Conservation (phyloP, 1,140 invertebrate species). For the Stratiolaelaps scimitus region DNA sequence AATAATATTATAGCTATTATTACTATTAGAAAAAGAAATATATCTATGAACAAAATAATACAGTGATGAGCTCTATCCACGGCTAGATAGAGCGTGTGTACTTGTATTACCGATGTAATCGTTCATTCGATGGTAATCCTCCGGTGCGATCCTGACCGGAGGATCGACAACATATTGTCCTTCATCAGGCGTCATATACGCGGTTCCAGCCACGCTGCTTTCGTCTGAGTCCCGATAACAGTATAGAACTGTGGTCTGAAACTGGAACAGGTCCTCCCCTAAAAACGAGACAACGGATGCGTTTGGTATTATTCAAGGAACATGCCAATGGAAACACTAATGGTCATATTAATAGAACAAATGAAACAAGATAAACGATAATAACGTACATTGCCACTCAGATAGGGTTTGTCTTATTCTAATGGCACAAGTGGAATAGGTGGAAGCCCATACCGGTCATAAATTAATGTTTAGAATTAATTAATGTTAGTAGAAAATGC, state of each 20-base stretch:
- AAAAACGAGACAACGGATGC: conserved; percentile 42
- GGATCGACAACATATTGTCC: conserved; percentile 27
- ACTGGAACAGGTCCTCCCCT: conserved; percentile 83
- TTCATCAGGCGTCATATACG: conserved; percentile 30
- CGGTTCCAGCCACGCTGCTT: conserved; percentile 38
- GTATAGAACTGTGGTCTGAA: conserved; percentile 63
- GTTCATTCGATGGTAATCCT: conserved; percentile 40
- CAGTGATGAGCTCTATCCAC: too few species aligned
- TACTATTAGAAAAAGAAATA: conserved; percentile 26
- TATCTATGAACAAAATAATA: too few species aligned
- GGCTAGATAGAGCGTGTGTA: too few species aligned
- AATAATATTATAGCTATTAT: too few species aligned
- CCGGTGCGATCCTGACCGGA: conserved; percentile 33
- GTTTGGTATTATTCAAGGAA: conserved; percentile 6
- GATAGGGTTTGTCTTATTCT: too few species aligned
- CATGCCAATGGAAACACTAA: neutral
- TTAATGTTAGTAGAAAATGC: too few species aligned
- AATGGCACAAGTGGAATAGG: too few species aligned
- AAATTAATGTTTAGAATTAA: too few species aligned
- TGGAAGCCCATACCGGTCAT: too few species aligned
- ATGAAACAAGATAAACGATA: too few species aligned
- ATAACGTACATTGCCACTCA: too few species aligned
- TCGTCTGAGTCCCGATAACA: conserved; percentile 43
- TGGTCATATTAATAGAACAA: neutral
- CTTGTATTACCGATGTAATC: conserved; percentile 43